Base-by-base conservation (phyloP, 1,140 invertebrate genomes). In the Tetramorium simillimum region DNA sequence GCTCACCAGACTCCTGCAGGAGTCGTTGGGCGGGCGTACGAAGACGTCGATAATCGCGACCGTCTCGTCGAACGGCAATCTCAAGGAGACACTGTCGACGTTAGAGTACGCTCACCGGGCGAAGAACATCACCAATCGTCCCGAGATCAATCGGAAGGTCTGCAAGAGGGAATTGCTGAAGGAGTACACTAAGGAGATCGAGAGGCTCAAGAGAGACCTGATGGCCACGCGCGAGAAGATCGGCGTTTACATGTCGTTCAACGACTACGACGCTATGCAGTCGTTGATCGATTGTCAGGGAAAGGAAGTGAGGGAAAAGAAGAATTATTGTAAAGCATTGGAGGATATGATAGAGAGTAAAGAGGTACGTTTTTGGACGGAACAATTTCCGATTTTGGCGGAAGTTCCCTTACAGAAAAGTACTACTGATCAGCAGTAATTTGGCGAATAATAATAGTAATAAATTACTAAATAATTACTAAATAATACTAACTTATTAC, bases 1-100 rank as follows among this genome's bases (percentile, higher is more conserved):
- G 94, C 95, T 99, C 60, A 99, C 99, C 0, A 96, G 99, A 24
- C 95, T 99, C 33, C 95, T 99, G 0, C 99, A 99, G 96, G 99
- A 99, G 93, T 99, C 99, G 37, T 95, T 99, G 0, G 99, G 99
- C 18, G 99, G 99, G 3, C 96, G 97, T n/a, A 99, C 99, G 0
- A 98, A 99, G 95, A 99, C 99, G 0, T 98, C 99, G 3, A 98
- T 99, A 90, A 98, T 99, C 91, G 99, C 99, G 0, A 99, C 99
- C 0, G 96, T 99, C 40, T 99, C 98, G 0, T 99, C 98, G 0
- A 96, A 97, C 67, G 96, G 97, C 81, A 99, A 99, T 93, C 93
- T 98, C 28, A 98, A 99, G 94, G 99, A 99, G 95, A 99, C 99
- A 0, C 94, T 99, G 14, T 99, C 98, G 75, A 99, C 99, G 0